phyloP scores from a whole-genome alignment of 2,113 vertebrate genomes.

The Tachycineta bicolor region DNA sequence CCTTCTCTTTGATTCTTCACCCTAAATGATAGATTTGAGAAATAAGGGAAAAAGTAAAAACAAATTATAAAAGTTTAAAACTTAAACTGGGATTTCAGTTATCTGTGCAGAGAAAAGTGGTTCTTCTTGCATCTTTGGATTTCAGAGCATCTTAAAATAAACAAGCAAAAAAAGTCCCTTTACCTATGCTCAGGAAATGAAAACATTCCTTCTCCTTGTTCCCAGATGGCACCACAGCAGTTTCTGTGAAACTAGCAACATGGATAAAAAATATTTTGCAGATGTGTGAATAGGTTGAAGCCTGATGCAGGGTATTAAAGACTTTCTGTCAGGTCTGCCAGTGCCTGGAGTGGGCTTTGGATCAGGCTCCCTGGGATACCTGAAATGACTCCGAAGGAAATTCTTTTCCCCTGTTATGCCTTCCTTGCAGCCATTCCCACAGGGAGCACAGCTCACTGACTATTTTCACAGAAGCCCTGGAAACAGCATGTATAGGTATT shows the following conservation, averaged over 20 bases:
- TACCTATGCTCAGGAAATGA: constrained; percentile 20
- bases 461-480: constrained; percentile 35
- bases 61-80: constrained; percentile 11
- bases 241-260: constrained; percentile 27
- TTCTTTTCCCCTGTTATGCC: not conserved
- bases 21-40: constrained; percentile 55
- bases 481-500: not conserved
- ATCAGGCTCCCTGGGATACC: not conserved
- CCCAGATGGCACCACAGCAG: not conserved
- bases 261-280: not conserved
- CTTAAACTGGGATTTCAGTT: constrained; percentile 10
- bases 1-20: constrained; percentile 50
- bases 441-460: not conserved
- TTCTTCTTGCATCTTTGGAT: constrained; percentile 30
- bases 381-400: not conserved
- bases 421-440: not conserved
- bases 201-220: constrained; percentile 38
- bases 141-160: constrained; percentile 43
- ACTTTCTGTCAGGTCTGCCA: not conserved
- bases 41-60: constrained; percentile 4
- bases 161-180: not conserved
- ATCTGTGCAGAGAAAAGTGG: constrained; percentile 15
- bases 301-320: not conserved
- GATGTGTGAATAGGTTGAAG: not conserved
- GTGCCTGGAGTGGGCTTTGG: not conserved